These are phyloP conservation scores for Folsomia manolachei DNA, from an alignment of 2,888 invertebrate species.

Conservation along the genomic window DNA sequence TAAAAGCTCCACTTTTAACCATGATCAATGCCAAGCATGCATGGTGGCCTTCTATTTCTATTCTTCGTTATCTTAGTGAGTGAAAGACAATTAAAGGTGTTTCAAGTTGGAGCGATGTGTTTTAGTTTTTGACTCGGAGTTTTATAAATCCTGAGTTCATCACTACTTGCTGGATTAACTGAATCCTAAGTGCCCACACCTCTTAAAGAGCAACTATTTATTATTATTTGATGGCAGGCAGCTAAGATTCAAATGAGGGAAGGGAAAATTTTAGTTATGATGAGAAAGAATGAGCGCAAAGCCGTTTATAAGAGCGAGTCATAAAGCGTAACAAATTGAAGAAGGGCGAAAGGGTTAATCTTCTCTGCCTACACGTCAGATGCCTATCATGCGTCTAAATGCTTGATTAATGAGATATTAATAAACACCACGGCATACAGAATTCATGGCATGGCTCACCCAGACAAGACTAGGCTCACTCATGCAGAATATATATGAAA, in stretches of 20 bases:
- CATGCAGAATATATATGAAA: too few species aligned
- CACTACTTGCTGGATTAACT: not conserved
- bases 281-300: not conserved
- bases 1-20: slow-evolving; percentile 4
- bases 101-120: not conserved
- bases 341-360: slow-evolving; percentile 44
- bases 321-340: slow-evolving; percentile 37
- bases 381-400: slow-evolving; percentile 45
- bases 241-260: slow-evolving; percentile 3
- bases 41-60: not conserved
- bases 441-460: slow-evolving; percentile 39
- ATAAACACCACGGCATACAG: slow-evolving; percentile 46
- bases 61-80: not conserved
- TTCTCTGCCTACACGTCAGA: slow-evolving; percentile 46
- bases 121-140: too few species aligned
- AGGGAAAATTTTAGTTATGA: not conserved
- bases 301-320: not conserved
- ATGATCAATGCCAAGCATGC: not conserved
- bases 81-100: not conserved
- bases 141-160: not conserved
- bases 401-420: slow-evolving; percentile 49
- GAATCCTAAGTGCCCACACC: not conserved
- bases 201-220: not conserved
- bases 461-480: too few species aligned
- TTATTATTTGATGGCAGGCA: not conserved